A percentile compares a stretch with the other conserved stretches of the same genome.
Evolutionary conservation across 2,888 invertebrate genomes (phyloP).

Genomic region (Cecidostiba fungosa): DNA sequence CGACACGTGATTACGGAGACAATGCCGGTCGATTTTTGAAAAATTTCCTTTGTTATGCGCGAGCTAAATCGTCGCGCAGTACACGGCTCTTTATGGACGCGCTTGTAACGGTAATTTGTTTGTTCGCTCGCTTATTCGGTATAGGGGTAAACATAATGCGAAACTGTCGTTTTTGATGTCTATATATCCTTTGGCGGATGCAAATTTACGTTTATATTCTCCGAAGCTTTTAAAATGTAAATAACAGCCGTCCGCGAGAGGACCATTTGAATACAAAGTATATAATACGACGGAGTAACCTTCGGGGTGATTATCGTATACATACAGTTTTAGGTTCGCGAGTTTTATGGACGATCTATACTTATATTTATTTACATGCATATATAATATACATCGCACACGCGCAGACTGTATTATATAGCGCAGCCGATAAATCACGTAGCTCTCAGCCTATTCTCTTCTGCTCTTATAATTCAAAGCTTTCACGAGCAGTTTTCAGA

Average conservation of each 20-base stretch:
- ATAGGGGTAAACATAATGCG: not conserved
- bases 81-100: too few relatives aligned
- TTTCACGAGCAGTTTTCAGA: not conserved
- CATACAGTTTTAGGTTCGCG: too few relatives aligned
- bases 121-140: not conserved
- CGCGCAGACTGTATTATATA: not conserved
- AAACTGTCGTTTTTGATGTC: conserved; percentile 1
- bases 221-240: not conserved
- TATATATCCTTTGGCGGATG: not conserved
- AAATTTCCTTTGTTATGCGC: conserved; percentile 5
- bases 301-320: not conserved
- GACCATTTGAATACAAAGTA: not conserved
- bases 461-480: not conserved
- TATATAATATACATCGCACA: not conserved
- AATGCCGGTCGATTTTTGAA: conserved; percentile 12
- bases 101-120: not conserved
- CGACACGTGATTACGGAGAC: conserved; percentile 2
- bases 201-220: not conserved
- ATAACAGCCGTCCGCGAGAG: not conserved
- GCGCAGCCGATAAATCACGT: not conserved
- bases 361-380: not conserved
- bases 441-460: not conserved
- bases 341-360: not conserved
- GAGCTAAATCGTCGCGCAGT: not conserved
- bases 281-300: not conserved